Conservation (phyloP, 2,888 invertebrate species). For the Morpho helenor region DNA sequence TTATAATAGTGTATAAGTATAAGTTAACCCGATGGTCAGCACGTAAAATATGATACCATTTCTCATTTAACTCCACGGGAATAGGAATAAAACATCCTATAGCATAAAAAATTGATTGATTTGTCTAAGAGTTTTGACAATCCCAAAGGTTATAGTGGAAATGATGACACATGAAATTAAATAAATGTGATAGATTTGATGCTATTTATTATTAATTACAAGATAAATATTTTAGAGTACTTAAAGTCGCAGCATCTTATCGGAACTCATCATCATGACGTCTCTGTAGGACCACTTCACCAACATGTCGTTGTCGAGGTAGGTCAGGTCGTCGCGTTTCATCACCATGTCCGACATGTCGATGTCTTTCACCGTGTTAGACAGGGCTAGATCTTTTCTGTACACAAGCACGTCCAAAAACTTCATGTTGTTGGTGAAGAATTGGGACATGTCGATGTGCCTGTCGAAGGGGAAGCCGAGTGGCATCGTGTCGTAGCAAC, state of each 20-base stretch:
- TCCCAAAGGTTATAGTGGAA: too few relatives aligned
- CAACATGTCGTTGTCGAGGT: slow-evolving; percentile 59
- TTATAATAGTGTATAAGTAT: too few relatives aligned
- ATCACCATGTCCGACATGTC: slow-evolving; percentile 62
- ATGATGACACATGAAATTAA: too few relatives aligned
- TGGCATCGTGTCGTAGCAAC: slow-evolving; percentile 80
- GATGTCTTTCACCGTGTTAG: slow-evolving; percentile 54
- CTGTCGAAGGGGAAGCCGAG: slow-evolving; percentile 89
- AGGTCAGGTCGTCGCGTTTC: slow-evolving; percentile 66
- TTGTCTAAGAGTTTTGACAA: too few relatives aligned
- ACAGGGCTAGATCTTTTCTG: slow-evolving; percentile 72
- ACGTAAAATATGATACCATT: too few relatives aligned
- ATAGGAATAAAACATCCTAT: too few relatives aligned
- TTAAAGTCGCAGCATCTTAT: slow-evolving; percentile 58
- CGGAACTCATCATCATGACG: slow-evolving; percentile 60
- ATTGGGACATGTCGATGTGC: slow-evolving; percentile 75
- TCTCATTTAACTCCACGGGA: too few relatives aligned
- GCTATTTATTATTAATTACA: slow-evolving; percentile 16
- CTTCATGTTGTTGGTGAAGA: slow-evolving; percentile 83
- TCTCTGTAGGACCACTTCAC: slow-evolving; percentile 58
- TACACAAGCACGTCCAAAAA: slow-evolving; percentile 82
- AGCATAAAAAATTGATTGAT: too few relatives aligned
- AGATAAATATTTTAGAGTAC: slow-evolving; percentile 11
- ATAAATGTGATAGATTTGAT: slow-evolving; percentile 4
- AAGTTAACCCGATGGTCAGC: too few relatives aligned